Conservation (phyloP, 2,888 invertebrate genomes). For the Caradrina clavipalpis region DNA sequence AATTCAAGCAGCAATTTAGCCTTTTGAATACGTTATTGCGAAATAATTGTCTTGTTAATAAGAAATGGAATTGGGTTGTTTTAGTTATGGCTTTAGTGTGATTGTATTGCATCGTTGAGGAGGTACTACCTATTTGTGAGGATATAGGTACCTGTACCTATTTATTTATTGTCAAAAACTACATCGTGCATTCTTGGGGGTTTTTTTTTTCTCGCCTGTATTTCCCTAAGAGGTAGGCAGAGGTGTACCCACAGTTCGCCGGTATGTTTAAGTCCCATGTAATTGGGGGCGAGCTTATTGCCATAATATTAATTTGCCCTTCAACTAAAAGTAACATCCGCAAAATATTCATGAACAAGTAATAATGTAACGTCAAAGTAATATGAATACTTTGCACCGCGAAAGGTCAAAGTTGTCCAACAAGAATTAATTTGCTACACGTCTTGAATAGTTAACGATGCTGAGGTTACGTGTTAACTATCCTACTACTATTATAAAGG, state of each 20-base stretch:
- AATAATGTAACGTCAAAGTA: conserved; percentile 6
- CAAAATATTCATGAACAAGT: conserved; percentile 15
- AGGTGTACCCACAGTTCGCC: too few species aligned
- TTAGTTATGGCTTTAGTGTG: conserved; percentile 22
- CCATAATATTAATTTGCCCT: neutral
- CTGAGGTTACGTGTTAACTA: conserved; percentile 44
- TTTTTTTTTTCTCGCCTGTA: too few species aligned
- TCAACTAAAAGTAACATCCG: neutral
- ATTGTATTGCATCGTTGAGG: conserved; percentile 27
- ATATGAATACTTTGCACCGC: conserved; percentile 12
- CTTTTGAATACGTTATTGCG: conserved; percentile 55
- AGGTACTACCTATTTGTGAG: neutral
- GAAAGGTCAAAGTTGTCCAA: conserved; percentile 38
- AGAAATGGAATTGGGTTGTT: conserved; percentile 19
- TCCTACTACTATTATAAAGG: too few species aligned
- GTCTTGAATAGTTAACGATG: conserved; percentile 38
- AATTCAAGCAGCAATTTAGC: conserved; percentile 56
- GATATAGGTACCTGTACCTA: too few species aligned
- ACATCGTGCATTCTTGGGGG: too few species aligned
- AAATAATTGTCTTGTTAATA: conserved; percentile 36
- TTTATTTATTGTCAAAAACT: too few species aligned
- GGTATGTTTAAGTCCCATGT: too few species aligned
- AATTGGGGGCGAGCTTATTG: too few species aligned
- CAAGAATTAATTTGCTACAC: conserved; percentile 38
- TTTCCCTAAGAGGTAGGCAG: too few species aligned